phyloP scores from a whole-genome alignment of 2,797 vertebrate species.

The Simalia tracyae region DNA sequence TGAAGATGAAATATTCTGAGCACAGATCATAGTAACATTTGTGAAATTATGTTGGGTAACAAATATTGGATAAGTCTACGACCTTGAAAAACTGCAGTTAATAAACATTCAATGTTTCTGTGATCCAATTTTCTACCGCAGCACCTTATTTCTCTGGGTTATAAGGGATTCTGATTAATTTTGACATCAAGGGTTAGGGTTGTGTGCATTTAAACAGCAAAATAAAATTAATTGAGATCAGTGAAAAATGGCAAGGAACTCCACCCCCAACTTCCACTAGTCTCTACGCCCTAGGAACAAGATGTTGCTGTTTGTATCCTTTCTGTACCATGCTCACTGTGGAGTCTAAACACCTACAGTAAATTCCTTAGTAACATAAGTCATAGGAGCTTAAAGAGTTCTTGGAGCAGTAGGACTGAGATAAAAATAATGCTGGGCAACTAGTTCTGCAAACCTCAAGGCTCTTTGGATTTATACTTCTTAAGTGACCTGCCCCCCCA shows the following conservation, averaged over 20 bases:
- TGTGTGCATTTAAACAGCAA: neutral
- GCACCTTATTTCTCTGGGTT: neutral
- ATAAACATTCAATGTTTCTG: neutral
- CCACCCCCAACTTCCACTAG: neutral
- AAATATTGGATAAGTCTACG: neutral
- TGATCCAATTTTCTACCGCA: neutral
- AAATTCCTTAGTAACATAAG: neutral
- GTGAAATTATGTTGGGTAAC: neutral
- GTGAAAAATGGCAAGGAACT: neutral
- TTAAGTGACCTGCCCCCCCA: no score
- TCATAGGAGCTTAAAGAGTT: neutral
- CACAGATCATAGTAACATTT: neutral
- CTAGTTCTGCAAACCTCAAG: neutral
- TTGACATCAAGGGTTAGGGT: neutral
- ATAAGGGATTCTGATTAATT: neutral
- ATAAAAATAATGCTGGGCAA: neutral
- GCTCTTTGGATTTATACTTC: neutral
- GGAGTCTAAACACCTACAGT: neutral
- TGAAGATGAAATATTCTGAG: neutral
- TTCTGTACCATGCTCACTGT: neutral
- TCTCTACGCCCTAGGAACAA: neutral
- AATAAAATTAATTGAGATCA: neutral
- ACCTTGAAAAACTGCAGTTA: neutral
- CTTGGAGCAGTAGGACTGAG: neutral
- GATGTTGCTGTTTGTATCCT: neutral